Conservation (phyloP, 2,797 vertebrate species). For the Enteromius anoplus region DNA sequence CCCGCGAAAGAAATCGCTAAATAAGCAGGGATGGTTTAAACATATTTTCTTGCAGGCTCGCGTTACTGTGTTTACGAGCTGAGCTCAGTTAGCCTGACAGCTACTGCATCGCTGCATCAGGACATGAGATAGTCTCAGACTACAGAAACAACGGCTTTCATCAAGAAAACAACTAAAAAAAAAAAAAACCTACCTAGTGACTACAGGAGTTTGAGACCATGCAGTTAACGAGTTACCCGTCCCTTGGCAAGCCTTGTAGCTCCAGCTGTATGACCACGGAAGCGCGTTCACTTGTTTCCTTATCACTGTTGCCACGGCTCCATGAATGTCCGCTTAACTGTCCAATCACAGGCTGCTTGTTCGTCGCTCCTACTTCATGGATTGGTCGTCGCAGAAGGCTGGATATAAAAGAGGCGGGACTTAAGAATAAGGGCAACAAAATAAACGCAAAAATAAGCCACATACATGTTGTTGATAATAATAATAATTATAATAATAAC, state of each 20-base stretch:
- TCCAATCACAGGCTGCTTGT: slow-evolving; percentile 4
- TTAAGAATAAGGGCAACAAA: not conserved
- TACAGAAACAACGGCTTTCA: not conserved
- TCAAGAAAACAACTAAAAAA: no score
- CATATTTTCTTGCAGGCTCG: not conserved
- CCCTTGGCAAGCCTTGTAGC: not conserved
- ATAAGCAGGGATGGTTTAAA: not conserved
- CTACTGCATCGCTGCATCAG: slow-evolving; percentile 67
- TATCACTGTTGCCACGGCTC: slow-evolving; percentile 28
- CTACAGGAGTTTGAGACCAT: slow-evolving; percentile 1
- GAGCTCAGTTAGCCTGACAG: slow-evolving; percentile 14
- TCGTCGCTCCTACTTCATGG: not conserved
- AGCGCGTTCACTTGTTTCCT: slow-evolving; percentile 28
- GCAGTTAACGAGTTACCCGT: not conserved
- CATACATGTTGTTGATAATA: not conserved
- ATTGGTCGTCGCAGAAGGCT: not conserved
- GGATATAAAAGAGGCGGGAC: not conserved
- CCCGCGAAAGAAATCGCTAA: not conserved
- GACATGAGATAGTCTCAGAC: slow-evolving; percentile 23
- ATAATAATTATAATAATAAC: not conserved
- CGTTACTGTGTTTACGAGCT: slow-evolving; percentile 1
- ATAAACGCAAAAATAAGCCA: not conserved
- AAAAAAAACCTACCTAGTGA: slow-evolving; percentile 48
- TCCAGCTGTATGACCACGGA: not conserved
- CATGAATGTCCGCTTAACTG: not conserved